Evolutionary conservation across 2,797 vertebrate genomes (phyloP).

Genomic region (Sardinella longiceps): DNA sequence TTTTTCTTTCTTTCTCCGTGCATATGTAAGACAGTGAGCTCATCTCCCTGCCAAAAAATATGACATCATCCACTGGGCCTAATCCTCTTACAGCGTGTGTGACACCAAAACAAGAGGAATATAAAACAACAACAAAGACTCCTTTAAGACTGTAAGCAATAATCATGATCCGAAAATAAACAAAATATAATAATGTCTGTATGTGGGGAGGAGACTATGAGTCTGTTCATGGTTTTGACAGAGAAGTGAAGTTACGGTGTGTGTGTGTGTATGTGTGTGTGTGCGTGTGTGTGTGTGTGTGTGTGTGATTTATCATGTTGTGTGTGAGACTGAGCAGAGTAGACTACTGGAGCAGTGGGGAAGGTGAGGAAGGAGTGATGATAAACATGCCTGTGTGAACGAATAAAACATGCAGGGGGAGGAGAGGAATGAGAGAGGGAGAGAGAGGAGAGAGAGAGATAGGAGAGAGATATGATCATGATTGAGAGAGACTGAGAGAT

Average conservation of each 20-base stretch:
- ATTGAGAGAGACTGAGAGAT: neutral
- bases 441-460: neutral
- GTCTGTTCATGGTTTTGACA: neutral
- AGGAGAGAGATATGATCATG: neutral
- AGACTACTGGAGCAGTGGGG: neutral
- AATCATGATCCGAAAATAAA: neutral
- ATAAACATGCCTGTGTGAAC: neutral
- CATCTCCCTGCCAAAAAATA: neutral
- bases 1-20: neutral
- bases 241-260: neutral
- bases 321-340: neutral
- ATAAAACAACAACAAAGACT: neutral
- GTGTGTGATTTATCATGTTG: neutral
- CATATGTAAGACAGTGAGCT: conserved; percentile 8
- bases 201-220: neutral
- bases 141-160: neutral
- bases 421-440: neutral
- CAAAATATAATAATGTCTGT: neutral
- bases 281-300: too few species aligned
- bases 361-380: neutral
- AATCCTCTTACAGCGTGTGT: conserved; percentile 9
- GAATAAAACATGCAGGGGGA: neutral
- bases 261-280: too few species aligned
- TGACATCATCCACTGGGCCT: neutral
- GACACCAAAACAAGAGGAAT: conserved; percentile 9